Evolutionary conservation across 2,113 vertebrate genomes (phyloP).

Genomic region (Burhinus bistriatus): DNA sequence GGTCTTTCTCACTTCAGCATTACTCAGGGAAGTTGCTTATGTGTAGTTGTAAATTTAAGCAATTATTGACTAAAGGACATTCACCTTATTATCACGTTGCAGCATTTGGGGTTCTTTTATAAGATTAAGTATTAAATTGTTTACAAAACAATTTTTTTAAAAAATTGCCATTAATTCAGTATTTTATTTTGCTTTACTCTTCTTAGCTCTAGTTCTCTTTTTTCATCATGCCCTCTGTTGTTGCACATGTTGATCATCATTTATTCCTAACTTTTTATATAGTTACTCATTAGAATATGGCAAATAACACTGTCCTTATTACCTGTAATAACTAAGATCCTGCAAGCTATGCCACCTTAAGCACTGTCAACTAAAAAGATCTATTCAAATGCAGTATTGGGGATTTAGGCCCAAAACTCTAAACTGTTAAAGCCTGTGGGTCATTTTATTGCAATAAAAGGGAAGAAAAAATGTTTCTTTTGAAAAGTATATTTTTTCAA

Average conservation of each 20-base stretch:
- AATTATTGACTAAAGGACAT: slow-evolving; percentile 18
- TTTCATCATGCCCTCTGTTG: background rate
- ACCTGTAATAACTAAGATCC: background rate
- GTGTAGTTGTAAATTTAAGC: background rate
- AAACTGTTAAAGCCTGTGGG: background rate
- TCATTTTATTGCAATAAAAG: background rate
- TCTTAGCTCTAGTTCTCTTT: background rate
- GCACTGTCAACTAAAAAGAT: background rate
- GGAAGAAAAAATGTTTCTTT: background rate
- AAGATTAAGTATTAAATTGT: background rate
- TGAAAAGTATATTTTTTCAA: background rate
- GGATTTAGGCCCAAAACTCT: background rate
- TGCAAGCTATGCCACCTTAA: background rate
- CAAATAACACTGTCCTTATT: background rate
- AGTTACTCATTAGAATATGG: background rate
- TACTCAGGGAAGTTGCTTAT: background rate
- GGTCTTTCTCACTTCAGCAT: background rate
- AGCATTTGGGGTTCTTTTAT: background rate
- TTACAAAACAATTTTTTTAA: background rate
- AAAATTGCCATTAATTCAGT: background rate
- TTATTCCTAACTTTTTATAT: background rate
- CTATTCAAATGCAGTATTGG: background rate
- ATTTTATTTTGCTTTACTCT: background rate
- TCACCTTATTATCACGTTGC: background rate
- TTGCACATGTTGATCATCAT: background rate